Base-by-base conservation (phyloP, 2,888 invertebrate genomes). In the Carabus problematicus region DNA sequence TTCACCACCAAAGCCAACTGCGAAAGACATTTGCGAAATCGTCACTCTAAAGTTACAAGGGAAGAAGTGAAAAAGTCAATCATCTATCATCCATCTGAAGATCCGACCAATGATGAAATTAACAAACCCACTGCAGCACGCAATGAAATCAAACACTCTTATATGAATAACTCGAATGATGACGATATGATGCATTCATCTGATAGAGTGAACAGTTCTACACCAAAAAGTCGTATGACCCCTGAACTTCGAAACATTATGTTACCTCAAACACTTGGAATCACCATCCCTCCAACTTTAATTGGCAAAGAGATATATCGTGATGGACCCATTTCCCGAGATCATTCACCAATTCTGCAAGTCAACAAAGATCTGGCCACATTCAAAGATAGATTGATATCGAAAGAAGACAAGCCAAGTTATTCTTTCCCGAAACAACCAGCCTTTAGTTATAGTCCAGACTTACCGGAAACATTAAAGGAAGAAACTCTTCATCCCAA, bases 1-100 rank as follows among this genome's bases (percentile, higher is more conserved):
- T 98, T 98, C 81, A 97, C 97, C 29, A 97, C 97, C 0, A 97
- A 97, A 83, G 97, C 97, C 1, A 97, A 98, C 79, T 98, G 98
- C 80, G 97, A 98, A 82, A 86, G 97, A 6, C 97, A 98, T 80
- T 86, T 97, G 75, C 86, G 96, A 73, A 97, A 97, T 80, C 88
- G 95, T 19, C 97, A 97, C 77, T 90, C 91, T 0, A 94, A 94
- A 81, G 87, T 89, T 0, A 91, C 92, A 1, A 87, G 95, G 64
- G 94, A 95, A 74, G 95, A 97, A 75, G 92, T 97, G 0, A 94
- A 95, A 79, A 89, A 90, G 73, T 89, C 93, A 6, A 93, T 97
- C 63, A 93, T 94, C 71, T 93, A 94, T 76, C 93, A 94, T 78
- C 93, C 93, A 0, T 92, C 91, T 1, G 93, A 93, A 82, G 93